These are phyloP conservation scores for Cladopsammia gracilis DNA, from an alignment of 64 coral and sea anemone species.

Conservation along the genomic window DNA sequence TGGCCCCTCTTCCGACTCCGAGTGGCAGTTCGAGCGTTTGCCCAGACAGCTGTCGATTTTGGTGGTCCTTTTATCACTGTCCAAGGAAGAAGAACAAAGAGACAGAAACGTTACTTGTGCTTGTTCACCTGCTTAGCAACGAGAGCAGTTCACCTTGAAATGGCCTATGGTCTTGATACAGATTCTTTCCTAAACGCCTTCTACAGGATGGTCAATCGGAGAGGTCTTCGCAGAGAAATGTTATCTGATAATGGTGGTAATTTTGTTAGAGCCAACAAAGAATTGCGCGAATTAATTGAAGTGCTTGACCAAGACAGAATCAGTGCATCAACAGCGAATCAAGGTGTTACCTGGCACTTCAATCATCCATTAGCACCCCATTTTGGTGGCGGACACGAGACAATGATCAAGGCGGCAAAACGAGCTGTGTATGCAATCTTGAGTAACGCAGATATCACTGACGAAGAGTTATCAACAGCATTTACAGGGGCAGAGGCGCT, in stretches of 20 bases:
- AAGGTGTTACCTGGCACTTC: too few species aligned
- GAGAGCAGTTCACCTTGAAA: slow-evolving; percentile 20
- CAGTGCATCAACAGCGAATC: not conserved
- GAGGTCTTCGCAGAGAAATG: slow-evolving; percentile 23
- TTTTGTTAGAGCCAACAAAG: slow-evolving; percentile 35
- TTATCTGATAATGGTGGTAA: slow-evolving; percentile 39
- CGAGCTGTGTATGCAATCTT: too few species aligned
- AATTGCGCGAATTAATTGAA: slow-evolving; percentile 23
- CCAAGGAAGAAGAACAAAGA: not conserved
- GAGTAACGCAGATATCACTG: too few species aligned
- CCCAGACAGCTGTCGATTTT: slow-evolving; percentile 32
- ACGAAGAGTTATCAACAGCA: too few species aligned
- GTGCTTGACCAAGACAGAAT: not conserved
- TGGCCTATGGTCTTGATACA: slow-evolving; percentile 5
- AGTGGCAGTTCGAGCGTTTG: not conserved
- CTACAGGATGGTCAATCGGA: slow-evolving; percentile 18
- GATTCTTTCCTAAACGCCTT: slow-evolving; percentile 44
- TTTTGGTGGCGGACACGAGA: too few species aligned
- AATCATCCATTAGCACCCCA: too few species aligned
- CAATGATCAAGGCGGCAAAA: not conserved
- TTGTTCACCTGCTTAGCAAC: slow-evolving; percentile 31
- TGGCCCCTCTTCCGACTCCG: not conserved
- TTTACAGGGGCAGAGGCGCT: too few species aligned
- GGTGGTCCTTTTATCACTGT: slow-evolving; percentile 38
- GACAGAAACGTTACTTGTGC: slow-evolving; percentile 30